Evolutionary conservation across 2,888 invertebrate species (phyloP), one percentile per base, ranked within the genome.

Genomic region (Aelia acuminata): DNA sequence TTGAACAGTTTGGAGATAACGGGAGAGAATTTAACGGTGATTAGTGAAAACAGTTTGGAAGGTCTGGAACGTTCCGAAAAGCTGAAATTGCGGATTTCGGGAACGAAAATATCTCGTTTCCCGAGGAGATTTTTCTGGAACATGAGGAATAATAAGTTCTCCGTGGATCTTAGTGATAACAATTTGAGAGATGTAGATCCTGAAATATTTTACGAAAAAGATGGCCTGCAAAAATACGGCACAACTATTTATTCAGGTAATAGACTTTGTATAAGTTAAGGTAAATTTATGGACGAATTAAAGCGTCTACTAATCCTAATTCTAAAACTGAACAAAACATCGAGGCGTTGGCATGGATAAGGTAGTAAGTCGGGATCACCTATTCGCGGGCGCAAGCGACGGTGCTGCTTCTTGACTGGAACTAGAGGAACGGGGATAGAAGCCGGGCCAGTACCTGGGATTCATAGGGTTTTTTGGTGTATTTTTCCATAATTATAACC

Each of bases 91-190:
- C 84, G 89, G 18, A 90, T 90, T 47, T 57, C 88, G 15, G 85
- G 86, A 7, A 90, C 90, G 22, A 89, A 84, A 43, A 85, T 90
- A 26, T 88, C 87, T 39, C 57, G 87, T 20, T 89, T 90, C 49
- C 89, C 90, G 13, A 88, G 53, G 20, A 49, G 87, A 26, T 89
- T 90, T 57, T 89, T 90, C 85, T 88, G 75, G 70, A 89, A 88
- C 35, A 53, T 89, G n/a, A 88, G 63, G 47, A 50, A 87, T 39
- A 84, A 88, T 15, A 84, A 84, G 48, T 93, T 97, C 89, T 95
- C 95, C 75, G 94, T 98, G 90, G 97, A 98, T 93, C 93, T 98
- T 90, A 95, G 96, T 90, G 94, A 95, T 92, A 98, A 98, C 93
- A 95, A 95, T 93, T 94, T 98, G 91, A 94, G 95, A 47, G 95